Conservation (phyloP, 2,888 invertebrate genomes). For the Oasisia sp. region DNA sequence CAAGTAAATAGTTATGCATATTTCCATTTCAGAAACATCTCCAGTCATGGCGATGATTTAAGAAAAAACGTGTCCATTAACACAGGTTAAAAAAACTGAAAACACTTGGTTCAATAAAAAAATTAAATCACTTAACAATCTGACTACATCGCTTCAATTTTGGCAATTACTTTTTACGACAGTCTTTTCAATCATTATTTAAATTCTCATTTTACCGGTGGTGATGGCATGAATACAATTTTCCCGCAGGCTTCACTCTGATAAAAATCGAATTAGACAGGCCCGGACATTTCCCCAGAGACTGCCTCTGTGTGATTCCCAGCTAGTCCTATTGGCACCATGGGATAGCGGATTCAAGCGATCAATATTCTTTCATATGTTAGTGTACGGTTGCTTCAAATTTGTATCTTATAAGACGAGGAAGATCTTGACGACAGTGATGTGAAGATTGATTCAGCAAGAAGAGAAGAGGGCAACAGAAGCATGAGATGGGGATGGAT, state of each 20-base stretch:
- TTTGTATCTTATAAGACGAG: too few species aligned
- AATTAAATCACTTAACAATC: background rate
- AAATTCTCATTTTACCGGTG: background rate
- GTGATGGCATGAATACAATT: background rate
- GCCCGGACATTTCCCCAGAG: background rate
- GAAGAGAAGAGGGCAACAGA: too few species aligned
- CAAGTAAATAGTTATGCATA: too few species aligned
- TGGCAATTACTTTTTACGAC: background rate
- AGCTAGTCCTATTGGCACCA: background rate
- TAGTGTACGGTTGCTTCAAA: too few species aligned
- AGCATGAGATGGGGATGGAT: too few species aligned
- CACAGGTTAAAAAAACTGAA: background rate
- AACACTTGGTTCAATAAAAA: background rate
- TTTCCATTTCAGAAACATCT: too few species aligned
- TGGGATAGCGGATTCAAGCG: background rate
- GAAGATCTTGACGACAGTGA: too few species aligned
- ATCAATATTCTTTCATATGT: background rate
- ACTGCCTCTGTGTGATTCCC: background rate
- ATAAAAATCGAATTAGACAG: background rate
- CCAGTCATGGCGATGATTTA: too few species aligned
- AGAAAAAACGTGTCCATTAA: too few species aligned
- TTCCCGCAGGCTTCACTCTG: background rate
- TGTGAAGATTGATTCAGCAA: too few species aligned
- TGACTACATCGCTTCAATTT: background rate
- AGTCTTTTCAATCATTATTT: background rate